phyloP scores from a whole-genome alignment of 2,797 vertebrate genomes.

The Gallinago stenura region DNA sequence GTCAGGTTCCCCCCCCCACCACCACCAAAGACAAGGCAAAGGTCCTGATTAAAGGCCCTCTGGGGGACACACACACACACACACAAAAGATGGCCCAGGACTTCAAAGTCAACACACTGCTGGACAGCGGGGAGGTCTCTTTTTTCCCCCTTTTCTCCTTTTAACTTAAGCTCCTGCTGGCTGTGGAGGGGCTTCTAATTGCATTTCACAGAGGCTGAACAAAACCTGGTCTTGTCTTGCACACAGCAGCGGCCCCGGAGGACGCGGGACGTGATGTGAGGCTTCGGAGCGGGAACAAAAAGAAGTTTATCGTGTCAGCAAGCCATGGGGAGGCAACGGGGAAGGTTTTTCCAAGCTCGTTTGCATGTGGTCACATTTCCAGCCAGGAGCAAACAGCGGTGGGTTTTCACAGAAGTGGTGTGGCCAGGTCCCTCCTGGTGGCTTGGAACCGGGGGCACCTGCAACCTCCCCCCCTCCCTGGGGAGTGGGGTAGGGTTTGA shows the following conservation, averaged over 20 bases:
- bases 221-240: slow-evolving; percentile 84
- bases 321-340: not conserved
- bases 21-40: slow-evolving; percentile 76
- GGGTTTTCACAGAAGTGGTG: rapidly evolving
- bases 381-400: rapidly evolving
- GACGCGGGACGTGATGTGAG: slow-evolving; percentile 48
- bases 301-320: not conserved
- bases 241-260: slow-evolving; percentile 72
- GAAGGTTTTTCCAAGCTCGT: not conserved
- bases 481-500: not conserved
- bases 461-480: not conserved
- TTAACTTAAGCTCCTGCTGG: slow-evolving; percentile 72
- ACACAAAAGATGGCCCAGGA: slow-evolving; percentile 81
- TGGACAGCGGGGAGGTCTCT: slow-evolving; percentile 79
- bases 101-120: slow-evolving; percentile 87
- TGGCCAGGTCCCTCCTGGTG: rapidly evolving
- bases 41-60: slow-evolving; percentile 84
- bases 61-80: slow-evolving; percentile 25
- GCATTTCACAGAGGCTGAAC: slow-evolving; percentile 83
- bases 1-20: not conserved
- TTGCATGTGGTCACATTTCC: not conserved
- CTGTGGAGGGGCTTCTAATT: slow-evolving; percentile 83
- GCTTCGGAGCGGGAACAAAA: slow-evolving; percentile 58
- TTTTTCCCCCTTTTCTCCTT: slow-evolving; percentile 32
- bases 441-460: not conserved